Conservation (phyloP, 2,113 vertebrate species). For the Melanocharis versteri region DNA sequence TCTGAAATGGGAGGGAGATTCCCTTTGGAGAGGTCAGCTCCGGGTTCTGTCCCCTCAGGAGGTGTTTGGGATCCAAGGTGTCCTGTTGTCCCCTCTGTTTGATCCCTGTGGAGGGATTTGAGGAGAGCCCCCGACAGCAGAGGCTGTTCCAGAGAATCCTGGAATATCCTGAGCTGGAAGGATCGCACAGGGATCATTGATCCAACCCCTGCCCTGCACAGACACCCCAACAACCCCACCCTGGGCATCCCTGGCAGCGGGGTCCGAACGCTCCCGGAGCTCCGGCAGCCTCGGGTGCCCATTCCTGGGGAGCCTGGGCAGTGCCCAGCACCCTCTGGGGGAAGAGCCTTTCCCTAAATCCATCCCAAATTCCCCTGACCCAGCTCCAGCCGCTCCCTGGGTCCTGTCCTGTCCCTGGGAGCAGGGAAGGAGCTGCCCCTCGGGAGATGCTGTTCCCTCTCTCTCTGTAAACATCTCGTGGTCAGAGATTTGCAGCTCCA, state of each 20-base stretch:
- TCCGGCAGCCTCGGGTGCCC: neutral
- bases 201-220: neutral
- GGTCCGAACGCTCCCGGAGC: neutral
- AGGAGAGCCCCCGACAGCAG: neutral
- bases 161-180: neutral
- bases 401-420: neutral
- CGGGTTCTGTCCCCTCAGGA: neutral
- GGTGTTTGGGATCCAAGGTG: neutral
- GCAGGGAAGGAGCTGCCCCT: neutral
- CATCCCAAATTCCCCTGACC: neutral
- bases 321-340: neutral
- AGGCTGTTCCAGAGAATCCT: neutral
- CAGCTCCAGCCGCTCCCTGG: neutral
- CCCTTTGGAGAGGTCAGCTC: neutral
- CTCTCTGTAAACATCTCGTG: neutral
- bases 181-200: neutral
- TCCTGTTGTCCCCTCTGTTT: neutral
- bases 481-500: neutral
- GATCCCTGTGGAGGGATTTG: neutral
- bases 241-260: neutral
- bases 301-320: neutral
- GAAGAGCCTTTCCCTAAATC: neutral
- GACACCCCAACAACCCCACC: neutral
- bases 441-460: neutral
- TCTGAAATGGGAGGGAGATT: neutral